Evolutionary conservation across 2,888 invertebrate genomes (phyloP), one percentile per base, ranked within the genome.

Genomic region (Hydrotaea cyrtoneurina): DNA sequence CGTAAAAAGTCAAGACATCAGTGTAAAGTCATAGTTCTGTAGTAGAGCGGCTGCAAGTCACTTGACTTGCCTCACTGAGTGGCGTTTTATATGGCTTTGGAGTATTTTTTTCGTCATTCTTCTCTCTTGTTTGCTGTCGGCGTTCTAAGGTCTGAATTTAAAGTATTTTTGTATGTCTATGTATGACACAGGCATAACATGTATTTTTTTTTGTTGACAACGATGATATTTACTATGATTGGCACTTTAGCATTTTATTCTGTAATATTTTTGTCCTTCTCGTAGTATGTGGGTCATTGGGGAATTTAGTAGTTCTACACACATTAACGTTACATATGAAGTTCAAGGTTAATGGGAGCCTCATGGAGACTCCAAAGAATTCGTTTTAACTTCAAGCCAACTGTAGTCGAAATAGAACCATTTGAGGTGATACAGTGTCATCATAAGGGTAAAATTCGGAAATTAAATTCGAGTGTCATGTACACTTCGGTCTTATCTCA

Each of bases 1-100:
- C 77, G 81, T 81, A 77, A 77, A 77, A 80, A 77, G 21, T 57
- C 73, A 81, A 74, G 62, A 72, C 78, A 23, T 59, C 74, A 74
- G 53, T 53, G 3, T 31, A 53, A 15, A 11, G 26, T 26, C 23
- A 15, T 59, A 59, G 26, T 26, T 26, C 26, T 15, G 13, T 4
- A 53, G 39, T 69, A 69, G 69, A 26, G 59, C 13, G 59, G 59
- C 13, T 59, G 15, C 19, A 55, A 19, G 13, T 69, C 46, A 53
- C 11, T 53, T 31, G 11, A 31, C 17, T n/a, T 53, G 39, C 2
- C 69, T 21, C 26, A 15, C 15, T 71, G 31, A 31, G 31, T 31
- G 31, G 31, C 11, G 5, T 13, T 69, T 69, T 69, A 43, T 31
- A 31, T 31, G 31, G 7, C 31, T 31, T 31, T 71, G 71, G 31